Conservation (phyloP, 2,797 vertebrate species). For the Acanthopagrus latus region DNA sequence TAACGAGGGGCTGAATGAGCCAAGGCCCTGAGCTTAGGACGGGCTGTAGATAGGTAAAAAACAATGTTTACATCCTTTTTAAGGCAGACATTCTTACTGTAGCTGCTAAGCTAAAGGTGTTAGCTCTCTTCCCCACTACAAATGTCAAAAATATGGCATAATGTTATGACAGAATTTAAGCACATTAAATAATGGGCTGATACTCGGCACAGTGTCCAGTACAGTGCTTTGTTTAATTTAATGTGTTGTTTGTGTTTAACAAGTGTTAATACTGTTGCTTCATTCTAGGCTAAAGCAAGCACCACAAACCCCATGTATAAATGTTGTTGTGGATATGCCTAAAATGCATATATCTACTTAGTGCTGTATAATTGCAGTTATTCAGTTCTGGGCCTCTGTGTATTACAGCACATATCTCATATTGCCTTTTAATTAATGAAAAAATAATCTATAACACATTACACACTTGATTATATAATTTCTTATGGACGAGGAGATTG, state of each 20-base stretch:
- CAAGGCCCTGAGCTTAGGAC: conserved; percentile 23
- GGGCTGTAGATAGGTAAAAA: conserved; percentile 17
- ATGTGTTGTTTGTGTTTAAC: neutral
- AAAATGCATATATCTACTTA: neutral
- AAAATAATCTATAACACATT: conserved; percentile 34
- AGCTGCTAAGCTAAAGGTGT: too few relatives aligned
- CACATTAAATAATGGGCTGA: neutral
- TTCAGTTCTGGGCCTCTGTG: neutral
- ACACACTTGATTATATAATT: conserved; percentile 47
- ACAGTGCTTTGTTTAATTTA: conserved; percentile 7
- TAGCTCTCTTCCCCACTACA: too few relatives aligned
- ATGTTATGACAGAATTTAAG: neutral
- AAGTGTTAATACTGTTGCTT: conserved; percentile 2
- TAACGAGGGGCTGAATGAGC: conserved; percentile 50
- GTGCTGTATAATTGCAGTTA: neutral
- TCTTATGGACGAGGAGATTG: conserved; percentile 8
- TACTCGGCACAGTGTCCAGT: neutral
- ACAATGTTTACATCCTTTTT: neutral
- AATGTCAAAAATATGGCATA: neutral
- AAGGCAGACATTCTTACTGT: too few relatives aligned
- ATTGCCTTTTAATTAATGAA: conserved; percentile 29
- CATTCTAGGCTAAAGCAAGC: neutral
- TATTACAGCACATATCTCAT: neutral
- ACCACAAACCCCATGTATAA: neutral
- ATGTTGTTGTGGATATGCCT: neutral